Evolutionary conservation across 2,797 vertebrate genomes (phyloP), one percentile per base, ranked within the genome.

Genomic region (Arnoldichthys spilopterus): DNA sequence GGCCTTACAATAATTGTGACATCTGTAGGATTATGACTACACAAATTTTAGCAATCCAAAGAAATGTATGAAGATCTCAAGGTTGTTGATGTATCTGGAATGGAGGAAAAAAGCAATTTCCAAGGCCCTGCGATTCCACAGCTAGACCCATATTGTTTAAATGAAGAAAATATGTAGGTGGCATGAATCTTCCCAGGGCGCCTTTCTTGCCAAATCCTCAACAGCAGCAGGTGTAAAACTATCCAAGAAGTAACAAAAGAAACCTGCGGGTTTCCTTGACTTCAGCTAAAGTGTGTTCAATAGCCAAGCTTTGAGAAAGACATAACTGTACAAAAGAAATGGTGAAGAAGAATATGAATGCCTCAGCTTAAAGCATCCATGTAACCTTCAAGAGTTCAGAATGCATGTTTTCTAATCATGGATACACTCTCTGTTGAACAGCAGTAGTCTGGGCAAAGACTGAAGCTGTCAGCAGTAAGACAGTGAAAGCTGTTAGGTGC

Each of bases 121-220:
- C 91, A 91, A 90, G 89, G 89, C 90, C 84, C 74, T 85, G 85
- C 71, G 34, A 87, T 89, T 91, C 91, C 86, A 89, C 88, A 91
- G 88, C 86, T 82, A 81, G 81, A 78, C 85, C 85, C 87, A 88
- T 86, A 81, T 37, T 61, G 70, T 26, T 47, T 37, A 28, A 62
- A 32, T 69, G 68, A 76, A 61, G 79, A 43, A 72, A 22, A 72
- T 62, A 84, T 58, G 51, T 6, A 73, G 84, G 84, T 82, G 85
- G 82, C 30, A 28, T 4, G 30, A 32, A 61, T 32, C 58, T 61
- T 61, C 26, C 58, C 58, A 61, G 58, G 26, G 53, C 16, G 24
- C 32, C 32, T 12, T 11, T n/a, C 53, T 58, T 79, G 67, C 37
- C 53, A 67, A 40, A 66, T 9, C 37, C 24, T 51, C 24, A 63